A percentile compares a stretch with the other conserved stretches of the same genome.
phyloP scores from a whole-genome alignment of 2,888 invertebrate genomes.

The Callosobruchus maculatus region DNA sequence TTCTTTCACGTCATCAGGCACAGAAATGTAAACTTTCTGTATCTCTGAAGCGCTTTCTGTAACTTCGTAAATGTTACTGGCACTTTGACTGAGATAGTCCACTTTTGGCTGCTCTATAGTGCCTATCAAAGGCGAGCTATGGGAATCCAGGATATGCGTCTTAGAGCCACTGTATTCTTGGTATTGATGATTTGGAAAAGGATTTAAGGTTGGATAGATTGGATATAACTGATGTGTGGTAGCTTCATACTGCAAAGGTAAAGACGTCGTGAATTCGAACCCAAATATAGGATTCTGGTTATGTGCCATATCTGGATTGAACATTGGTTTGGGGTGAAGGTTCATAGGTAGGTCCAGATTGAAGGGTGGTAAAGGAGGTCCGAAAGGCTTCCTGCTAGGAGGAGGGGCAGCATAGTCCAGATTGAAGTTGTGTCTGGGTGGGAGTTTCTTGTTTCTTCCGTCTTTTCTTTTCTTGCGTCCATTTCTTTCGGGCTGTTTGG shows the following conservation, averaged over 20 bases:
- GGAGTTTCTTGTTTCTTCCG: constrained; percentile 1
- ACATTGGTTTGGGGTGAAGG: not conserved
- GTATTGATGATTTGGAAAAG: not conserved
- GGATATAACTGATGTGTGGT: constrained; percentile 2
- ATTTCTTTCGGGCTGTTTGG: not conserved
- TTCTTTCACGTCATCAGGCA: not conserved
- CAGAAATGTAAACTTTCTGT: not conserved
- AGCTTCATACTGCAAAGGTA: constrained; percentile 5
- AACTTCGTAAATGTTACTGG: not conserved
- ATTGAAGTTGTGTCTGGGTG: not conserved
- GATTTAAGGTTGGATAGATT: not conserved
- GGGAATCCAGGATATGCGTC: not conserved
- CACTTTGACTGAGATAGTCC: not conserved
- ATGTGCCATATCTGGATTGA: not conserved
- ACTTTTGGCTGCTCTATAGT: constrained; percentile 9
- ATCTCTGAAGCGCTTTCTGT: not conserved
- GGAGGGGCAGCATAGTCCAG: not conserved
- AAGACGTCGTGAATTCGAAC: constrained; percentile 6
- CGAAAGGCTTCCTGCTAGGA: not conserved
- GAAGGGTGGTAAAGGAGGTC: not conserved
- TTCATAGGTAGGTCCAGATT: constrained; percentile 1
- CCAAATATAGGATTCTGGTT: not conserved
- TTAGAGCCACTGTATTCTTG: not conserved
- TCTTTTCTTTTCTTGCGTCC: constrained; percentile 1
- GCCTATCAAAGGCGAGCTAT: constrained; percentile 7